phyloP scores from a whole-genome alignment of 2,888 invertebrate species.

The Archips xylosteana region DNA sequence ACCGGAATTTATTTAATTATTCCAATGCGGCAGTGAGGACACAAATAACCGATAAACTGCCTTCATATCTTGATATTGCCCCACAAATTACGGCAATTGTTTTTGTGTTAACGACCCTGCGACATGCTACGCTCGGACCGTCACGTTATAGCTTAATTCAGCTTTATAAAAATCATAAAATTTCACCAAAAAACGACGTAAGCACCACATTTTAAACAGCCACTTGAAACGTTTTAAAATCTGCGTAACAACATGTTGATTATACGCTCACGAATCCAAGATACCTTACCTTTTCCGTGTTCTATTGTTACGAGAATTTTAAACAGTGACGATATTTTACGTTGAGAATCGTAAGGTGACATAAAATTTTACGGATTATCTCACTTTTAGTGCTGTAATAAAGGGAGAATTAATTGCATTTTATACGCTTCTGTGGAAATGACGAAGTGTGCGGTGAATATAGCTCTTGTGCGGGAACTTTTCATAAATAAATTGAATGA shows the following conservation, averaged over 20 bases:
- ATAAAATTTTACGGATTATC: slow-evolving; percentile 19
- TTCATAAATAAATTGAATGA: background rate
- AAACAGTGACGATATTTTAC: slow-evolving; percentile 11
- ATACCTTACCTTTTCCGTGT: slow-evolving; percentile 16
- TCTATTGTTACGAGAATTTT: slow-evolving; percentile 17
- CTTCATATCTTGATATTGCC: slow-evolving; percentile 66
- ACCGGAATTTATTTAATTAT: slow-evolving; percentile 68
- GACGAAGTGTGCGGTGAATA: background rate
- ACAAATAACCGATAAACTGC: slow-evolving; percentile 66
- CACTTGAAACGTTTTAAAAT: slow-evolving; percentile 2
- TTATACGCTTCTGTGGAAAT: background rate
- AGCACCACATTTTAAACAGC: background rate
- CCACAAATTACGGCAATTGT: slow-evolving; percentile 76
- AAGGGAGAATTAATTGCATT: slow-evolving; percentile 18
- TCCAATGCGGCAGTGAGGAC: slow-evolving; percentile 52
- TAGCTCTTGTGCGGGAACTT: background rate
- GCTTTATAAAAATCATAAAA: slow-evolving; percentile 23
- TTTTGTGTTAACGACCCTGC: slow-evolving; percentile 65
- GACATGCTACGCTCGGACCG: slow-evolving; percentile 58
- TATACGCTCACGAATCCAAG: slow-evolving; percentile 14
- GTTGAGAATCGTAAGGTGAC: slow-evolving; percentile 15
- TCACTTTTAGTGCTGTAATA: slow-evolving; percentile 18
- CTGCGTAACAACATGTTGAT: slow-evolving; percentile 3
- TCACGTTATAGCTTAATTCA: slow-evolving; percentile 38
- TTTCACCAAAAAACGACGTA: background rate